A percentile compares a stretch with the other conserved stretches of the same genome.
These are phyloP conservation scores for Triplophysa bombifrons DNA, from an alignment of 2,797 vertebrate genomes.

Conservation along the genomic window DNA sequence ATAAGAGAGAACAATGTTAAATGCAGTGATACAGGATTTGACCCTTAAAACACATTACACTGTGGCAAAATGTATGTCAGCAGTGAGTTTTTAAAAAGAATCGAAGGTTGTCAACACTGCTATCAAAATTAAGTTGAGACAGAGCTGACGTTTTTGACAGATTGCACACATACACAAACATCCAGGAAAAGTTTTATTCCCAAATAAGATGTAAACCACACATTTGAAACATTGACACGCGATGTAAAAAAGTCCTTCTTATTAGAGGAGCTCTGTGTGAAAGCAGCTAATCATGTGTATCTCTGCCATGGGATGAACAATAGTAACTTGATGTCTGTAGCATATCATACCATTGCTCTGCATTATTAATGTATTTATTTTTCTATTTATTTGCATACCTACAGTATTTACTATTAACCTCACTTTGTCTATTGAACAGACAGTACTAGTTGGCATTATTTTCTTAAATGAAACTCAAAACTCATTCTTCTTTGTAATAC, in stretches of 20 bases:
- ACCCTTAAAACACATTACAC: neutral
- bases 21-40: neutral
- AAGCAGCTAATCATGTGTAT: neutral
- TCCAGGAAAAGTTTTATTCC: neutral
- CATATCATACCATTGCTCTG: too few species aligned
- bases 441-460: too few species aligned
- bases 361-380: too few species aligned
- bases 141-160: neutral
- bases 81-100: neutral
- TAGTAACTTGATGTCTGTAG: neutral
- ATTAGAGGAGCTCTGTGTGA: neutral
- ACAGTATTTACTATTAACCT: too few species aligned
- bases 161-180: neutral
- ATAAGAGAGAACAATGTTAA: slow-evolving; percentile 2
- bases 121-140: neutral
- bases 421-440: too few species aligned
- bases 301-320: neutral
- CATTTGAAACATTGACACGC: neutral
- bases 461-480: too few species aligned
- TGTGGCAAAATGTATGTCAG: neutral
- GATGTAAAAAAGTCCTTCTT: neutral
- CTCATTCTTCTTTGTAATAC: too few species aligned
- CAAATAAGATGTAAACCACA: neutral
- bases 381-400: too few species aligned
- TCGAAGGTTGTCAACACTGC: neutral